phyloP scores from a whole-genome alignment of 1,140 invertebrate genomes.

The Temnothorax nylanderi region DNA sequence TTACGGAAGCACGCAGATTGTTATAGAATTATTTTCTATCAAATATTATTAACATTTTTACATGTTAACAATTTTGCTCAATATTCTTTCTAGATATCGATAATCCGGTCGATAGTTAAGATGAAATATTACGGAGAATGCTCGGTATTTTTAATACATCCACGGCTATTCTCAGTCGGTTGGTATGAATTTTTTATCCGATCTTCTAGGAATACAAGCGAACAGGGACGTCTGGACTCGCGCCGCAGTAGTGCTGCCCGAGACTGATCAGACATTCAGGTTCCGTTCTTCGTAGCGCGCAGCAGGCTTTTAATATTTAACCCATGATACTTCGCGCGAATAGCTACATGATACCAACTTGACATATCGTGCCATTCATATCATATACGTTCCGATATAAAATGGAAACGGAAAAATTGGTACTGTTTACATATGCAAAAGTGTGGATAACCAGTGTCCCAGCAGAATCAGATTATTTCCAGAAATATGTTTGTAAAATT shows the following conservation, averaged over 20 bases:
- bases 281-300: slow-evolving; percentile 19
- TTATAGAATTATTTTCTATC: background rate
- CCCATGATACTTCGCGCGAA: slow-evolving; percentile 2
- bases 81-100: background rate
- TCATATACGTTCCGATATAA: background rate
- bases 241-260: slow-evolving; percentile 33
- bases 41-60: background rate
- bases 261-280: slow-evolving; percentile 55
- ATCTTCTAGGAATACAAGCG: slow-evolving; percentile 20
- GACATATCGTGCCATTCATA: slow-evolving; percentile 6
- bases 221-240: background rate
- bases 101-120: background rate
- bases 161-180: background rate
- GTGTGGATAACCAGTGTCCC: background rate
- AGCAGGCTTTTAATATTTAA: slow-evolving; percentile 52
- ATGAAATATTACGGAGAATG: background rate
- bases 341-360: slow-evolving; percentile 30
- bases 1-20: background rate
- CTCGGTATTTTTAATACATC: slow-evolving; percentile 11
- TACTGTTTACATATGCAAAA: background rate
- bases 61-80: background rate
- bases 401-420: background rate
- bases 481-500: background rate
- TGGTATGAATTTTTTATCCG: slow-evolving; percentile 38
- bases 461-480: background rate